A percentile compares a stretch with the other conserved stretches of the same genome.
phyloP scores from a whole-genome alignment of 2,888 invertebrate species.

The Miltochrista miniata region DNA sequence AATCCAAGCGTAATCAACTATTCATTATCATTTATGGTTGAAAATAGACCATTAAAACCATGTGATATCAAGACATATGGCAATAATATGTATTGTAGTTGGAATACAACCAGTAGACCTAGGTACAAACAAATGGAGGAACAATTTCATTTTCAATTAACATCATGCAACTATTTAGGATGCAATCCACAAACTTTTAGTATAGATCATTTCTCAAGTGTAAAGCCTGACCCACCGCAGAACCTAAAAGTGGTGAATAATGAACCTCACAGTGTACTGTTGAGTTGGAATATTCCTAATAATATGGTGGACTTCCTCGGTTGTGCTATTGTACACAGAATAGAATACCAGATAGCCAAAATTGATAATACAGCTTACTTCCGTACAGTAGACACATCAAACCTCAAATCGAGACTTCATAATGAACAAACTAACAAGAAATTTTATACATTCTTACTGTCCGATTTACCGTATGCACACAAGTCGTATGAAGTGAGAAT shows the following conservation, averaged over 20 bases:
- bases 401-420: constrained; percentile 22
- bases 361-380: constrained; percentile 70
- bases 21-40: constrained; percentile 52
- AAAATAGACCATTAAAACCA: constrained; percentile 45
- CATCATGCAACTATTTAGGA: constrained; percentile 86
- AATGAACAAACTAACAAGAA: constrained; percentile 53
- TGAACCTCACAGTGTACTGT: constrained; percentile 62
- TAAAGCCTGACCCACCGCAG: constrained; percentile 64
- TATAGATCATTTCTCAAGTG: constrained; percentile 83
- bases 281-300: constrained; percentile 66
- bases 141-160: constrained; percentile 83
- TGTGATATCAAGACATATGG: constrained; percentile 42
- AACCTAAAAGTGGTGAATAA: constrained; percentile 52
- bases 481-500: constrained; percentile 89
- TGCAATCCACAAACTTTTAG: constrained; percentile 71
- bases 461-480: constrained; percentile 85
- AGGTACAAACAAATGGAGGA: constrained; percentile 74
- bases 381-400: constrained; percentile 65
- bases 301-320: constrained; percentile 62
- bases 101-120: constrained; percentile 59
- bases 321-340: constrained; percentile 66
- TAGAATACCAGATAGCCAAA: constrained; percentile 77
- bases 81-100: constrained; percentile 52
- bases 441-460: constrained; percentile 72
- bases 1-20: constrained; percentile 64